Percentiles rank a stretch among this genome's conserved stretches.
phyloP scores from a whole-genome alignment of 2,113 vertebrate genomes.

The Boulengeromyrus knoepffleri region DNA sequence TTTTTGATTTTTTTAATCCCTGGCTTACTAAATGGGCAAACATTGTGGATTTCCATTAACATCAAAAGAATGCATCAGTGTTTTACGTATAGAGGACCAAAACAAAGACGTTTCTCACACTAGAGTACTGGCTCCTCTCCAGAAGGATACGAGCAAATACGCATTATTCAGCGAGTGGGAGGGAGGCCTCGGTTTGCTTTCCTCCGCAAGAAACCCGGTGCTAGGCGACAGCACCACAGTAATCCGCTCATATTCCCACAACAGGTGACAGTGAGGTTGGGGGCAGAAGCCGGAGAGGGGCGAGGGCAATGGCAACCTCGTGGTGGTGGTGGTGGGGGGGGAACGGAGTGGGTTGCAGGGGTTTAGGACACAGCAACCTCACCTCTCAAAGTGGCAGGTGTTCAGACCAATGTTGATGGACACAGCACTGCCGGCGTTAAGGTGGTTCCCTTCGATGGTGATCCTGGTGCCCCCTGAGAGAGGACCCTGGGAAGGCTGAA shows the following conservation, averaged over 20 bases:
- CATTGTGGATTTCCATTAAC: not conserved
- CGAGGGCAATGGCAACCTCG: not conserved
- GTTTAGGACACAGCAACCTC: not conserved
- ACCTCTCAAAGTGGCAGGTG: conserved; percentile 76
- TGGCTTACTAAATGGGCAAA: not conserved
- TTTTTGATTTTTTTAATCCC: not conserved
- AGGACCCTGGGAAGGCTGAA: conserved; percentile 79
- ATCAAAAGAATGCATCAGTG: not conserved
- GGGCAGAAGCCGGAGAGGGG: not conserved
- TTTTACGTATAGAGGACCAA: not conserved
- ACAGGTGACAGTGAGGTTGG: not conserved
- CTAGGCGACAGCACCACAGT: not conserved
- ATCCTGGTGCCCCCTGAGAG: conserved; percentile 91
- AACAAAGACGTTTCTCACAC: not conserved
- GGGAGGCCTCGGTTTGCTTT: not conserved
- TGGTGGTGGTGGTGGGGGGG: not conserved
- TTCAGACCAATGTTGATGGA: conserved; percentile 80
- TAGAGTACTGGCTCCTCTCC: not conserved
- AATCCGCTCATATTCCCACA: not conserved
- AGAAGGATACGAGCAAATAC: not conserved
- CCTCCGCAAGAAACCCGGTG: not conserved
- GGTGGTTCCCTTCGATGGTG: conserved; percentile 82
- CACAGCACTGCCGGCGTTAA: conserved; percentile 88
- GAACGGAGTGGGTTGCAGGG: not conserved
- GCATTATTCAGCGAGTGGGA: not conserved